Base-by-base conservation (phyloP, 2,888 invertebrate genomes). In the Tachina fera region DNA sequence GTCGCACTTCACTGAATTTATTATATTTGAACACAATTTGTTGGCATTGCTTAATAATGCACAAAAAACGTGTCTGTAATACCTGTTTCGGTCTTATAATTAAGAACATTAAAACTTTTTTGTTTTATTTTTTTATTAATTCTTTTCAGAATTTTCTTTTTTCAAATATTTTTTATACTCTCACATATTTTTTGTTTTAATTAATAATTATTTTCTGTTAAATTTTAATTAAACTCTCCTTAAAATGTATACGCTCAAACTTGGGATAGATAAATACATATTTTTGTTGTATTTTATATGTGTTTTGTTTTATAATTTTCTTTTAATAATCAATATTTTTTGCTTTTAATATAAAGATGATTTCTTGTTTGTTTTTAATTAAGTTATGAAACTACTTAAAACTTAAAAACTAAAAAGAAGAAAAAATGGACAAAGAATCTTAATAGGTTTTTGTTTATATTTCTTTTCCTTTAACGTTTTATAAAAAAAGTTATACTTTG, bases 221-320 rank as follows among this genome's bases (percentile, higher is more conserved):
- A 76, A 81, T 83, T 83, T 79, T 86, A 83, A 83, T 86, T 86
- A 86, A 86, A 83, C 86, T 83, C 83, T 83, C 56, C 86, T 86
- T 86, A 86, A 86, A 86, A 79, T 86, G 43, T 83, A 79, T 83
- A 83, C 67, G 85, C 79, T 86, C 86, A 86, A 86, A 86, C 83
- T 83, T 76, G 83, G 86, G 83, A 56, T 80, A 72, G 76, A 81
- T 86, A 86, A 83, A 86, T 85, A 86, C 83, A 83, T 83, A 80
- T 83, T 79, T 31, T 72, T 61, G 41, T 67, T 72, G 71, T 79
- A 83, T 85, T n/a, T n/a, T n/a, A 71, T 85, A 79, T 83, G 79
- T 72, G 77, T 82, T 78, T 49, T 58, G 76, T 61, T 68, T 61
- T 79, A 71, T 58, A 65, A 49, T 75, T 74, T 75, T 63, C 6